Base-by-base conservation (phyloP, 2,888 invertebrate genomes). In the Sturmia bella region DNA sequence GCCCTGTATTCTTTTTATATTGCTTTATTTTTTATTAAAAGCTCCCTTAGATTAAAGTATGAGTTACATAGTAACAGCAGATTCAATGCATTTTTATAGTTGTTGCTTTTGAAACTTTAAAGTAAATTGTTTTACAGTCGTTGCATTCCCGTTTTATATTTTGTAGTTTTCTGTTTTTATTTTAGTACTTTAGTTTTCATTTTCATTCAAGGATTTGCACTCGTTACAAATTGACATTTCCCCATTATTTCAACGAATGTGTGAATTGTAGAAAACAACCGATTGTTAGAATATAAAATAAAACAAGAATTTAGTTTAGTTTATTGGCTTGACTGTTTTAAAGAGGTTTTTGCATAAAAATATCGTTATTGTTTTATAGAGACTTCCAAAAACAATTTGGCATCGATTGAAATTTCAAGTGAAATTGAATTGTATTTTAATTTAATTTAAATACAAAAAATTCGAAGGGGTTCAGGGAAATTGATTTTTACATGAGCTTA, bases 221-320 rank as follows among this genome's bases (percentile, higher is more conserved):
- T 27, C 32, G 43, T 32, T 54, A 54, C 68, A 79, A 79, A 79
- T 79, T 73, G 72, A 66, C 52, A 68, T 61, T 68, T 73, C 41
- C 27, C 66, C 43, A 41, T 73, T 73, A 50, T 57, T 57, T 27
- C 37, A 41, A 45, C 43, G 56, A 78, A 48, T 73, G 73, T 73
- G 78, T 73, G 78, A 78, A 78, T 78, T 73, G 79, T 4, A 50
- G n/a, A 75, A 63, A 32, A 48, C 2, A 48, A 15, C 11, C 27
- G n/a, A 56, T 54, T 43, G 12, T 21, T n/a, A 21, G 43, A 2
- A 43, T 39, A 52, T 41, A 43, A 41, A 52, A 41, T 6, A 72
- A 41, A 3, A 41, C 17, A 59, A 24, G 41, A 17, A 7, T 11
- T 2, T 57, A 50, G 21, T 63, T 45, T 21, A 56, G 63, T 37